Base-by-base conservation (phyloP, 2,797 vertebrate species). In the Corythornis leucogaster region DNA sequence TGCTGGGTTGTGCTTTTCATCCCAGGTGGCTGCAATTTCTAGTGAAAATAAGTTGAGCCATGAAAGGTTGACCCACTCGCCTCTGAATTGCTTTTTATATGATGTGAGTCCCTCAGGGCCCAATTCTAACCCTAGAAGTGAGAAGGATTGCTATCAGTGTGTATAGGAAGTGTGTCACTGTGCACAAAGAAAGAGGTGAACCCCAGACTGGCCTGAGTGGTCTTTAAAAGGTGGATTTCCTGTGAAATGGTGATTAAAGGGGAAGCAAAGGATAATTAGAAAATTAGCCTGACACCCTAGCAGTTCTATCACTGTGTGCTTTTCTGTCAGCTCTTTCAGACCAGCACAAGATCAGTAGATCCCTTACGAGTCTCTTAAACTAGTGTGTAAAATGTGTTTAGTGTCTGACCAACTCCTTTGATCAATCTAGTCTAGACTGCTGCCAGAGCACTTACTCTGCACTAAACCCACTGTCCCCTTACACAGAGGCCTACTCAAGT, bases 61-160 rank as follows among this genome's bases (percentile, higher is more conserved):
- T 93, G 87, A 95, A 94, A 94, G 76, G 80, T 86, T 88, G 88
- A 85, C 87, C 91, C 66, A 62, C 61, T 94, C 5, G 0, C 87
- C 87, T 95, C 80, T 92, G 71, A 94, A 85, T 80, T 95, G 85
- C 74, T 91, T 95, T 94, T 91, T 92, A 75, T 87, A 43, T 89
- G 58, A 79, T 88, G 73, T 31, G 74, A 89, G 78, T 87, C 90
- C 93, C 90, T 94, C 35, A 59, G 76, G 90, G 71, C 78, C 80
- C 61, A 90, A 42, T 95, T 92, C 83, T 86, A 64, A 22, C 61
- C 69, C 8, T 8, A 70, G 71, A 89, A 82, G 87, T 92, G 80
- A 85, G 84, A 95, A 71, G 68, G 89, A 92, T 84, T 87, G 61
- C 62, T 84, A 90, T 93, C 84, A 80, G 59, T 9, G 5, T 91